Evolutionary conservation across 2,888 invertebrate genomes (phyloP).

Genomic region (Macrophya alboannulata): DNA sequence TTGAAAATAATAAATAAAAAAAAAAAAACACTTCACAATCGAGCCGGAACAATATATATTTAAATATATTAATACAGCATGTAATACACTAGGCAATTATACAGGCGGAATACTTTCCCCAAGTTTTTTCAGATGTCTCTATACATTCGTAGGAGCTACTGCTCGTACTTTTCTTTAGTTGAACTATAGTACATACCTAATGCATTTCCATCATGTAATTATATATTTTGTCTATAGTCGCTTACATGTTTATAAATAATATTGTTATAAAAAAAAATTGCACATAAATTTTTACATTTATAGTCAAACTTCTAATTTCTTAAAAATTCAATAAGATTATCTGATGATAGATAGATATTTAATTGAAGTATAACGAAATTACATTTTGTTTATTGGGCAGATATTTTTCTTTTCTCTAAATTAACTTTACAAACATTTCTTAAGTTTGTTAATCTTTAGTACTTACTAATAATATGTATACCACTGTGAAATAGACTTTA

Average conservation of each 20-base stretch:
- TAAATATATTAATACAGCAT: neutral
- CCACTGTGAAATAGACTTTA: slow-evolving; percentile 31
- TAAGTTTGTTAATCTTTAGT: slow-evolving; percentile 26
- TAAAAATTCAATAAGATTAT: neutral
- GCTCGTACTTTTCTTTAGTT: neutral
- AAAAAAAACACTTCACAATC: neutral
- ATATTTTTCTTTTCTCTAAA: slow-evolving; percentile 1
- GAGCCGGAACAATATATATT: neutral
- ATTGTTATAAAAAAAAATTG: slow-evolving; percentile 21
- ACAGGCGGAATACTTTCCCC: neutral
- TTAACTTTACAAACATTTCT: neutral
- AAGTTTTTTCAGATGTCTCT: slow-evolving; percentile 11
- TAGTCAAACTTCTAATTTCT: neutral
- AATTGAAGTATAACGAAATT: neutral
- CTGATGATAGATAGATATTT: neutral
- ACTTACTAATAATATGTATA: slow-evolving; percentile 19
- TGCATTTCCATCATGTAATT: neutral
- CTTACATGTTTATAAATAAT: neutral
- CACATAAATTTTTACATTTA: neutral
- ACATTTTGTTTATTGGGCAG: neutral
- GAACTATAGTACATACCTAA: neutral
- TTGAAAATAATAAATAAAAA: too few relatives aligned
- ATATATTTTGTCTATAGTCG: neutral
- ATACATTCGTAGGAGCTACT: slow-evolving; percentile 17
- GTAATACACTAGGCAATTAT: neutral